Evolutionary conservation across 53 echinoderm and acorn worm species (phyloP).

Genomic region (Glandiceps talaboti): DNA sequence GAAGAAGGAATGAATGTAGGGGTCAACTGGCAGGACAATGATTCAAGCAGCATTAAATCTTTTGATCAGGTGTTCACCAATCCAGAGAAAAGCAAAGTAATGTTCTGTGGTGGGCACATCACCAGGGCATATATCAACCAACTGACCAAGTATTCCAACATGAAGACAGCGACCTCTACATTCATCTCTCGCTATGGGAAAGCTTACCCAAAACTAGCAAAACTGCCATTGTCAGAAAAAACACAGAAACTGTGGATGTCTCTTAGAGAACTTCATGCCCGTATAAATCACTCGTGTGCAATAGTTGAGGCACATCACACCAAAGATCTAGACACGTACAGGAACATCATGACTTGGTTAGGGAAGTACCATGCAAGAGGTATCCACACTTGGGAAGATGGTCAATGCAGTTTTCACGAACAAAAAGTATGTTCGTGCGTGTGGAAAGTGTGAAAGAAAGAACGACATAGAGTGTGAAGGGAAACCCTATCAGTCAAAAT

Average conservation of each 20-base stretch:
- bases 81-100: neutral
- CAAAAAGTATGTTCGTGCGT: neutral
- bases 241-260: neutral
- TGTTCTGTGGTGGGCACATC: constrained; percentile 1
- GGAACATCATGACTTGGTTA: neutral
- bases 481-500: neutral
- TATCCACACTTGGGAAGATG: constrained; percentile 1
- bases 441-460: neutral
- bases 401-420: neutral
- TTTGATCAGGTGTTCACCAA: neutral
- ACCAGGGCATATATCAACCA: neutral
- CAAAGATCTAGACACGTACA: neutral
- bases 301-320: neutral
- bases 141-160: neutral
- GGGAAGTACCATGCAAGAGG: neutral
- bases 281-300: constrained; percentile 6
- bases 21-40: constrained; percentile 3
- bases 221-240: neutral
- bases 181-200: neutral
- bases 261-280: neutral
- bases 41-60: neutral
- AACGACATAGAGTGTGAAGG: neutral
- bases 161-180: neutral
- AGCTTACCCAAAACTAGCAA: neutral
- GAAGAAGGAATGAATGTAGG: constrained; percentile 2